A percentile compares a stretch with the other conserved stretches of the same genome.
Conservation (phyloP, 2,113 vertebrate species). For the Morone saxatilis region DNA sequence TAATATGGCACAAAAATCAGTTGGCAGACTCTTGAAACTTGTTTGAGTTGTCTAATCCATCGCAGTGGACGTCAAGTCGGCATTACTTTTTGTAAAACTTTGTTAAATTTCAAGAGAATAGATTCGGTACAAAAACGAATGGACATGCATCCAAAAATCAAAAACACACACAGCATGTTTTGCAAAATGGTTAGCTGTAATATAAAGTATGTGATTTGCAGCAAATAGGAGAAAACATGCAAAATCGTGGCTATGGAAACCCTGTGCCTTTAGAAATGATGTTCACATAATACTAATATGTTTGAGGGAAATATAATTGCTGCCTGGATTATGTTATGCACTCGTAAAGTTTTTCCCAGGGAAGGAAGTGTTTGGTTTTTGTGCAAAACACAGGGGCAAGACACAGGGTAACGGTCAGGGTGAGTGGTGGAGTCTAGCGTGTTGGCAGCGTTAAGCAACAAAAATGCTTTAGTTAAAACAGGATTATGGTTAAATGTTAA, state of each 20-base stretch:
- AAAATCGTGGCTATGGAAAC: conserved; percentile 3
- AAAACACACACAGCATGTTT: conserved; percentile 19
- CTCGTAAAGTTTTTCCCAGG: conserved; percentile 1
- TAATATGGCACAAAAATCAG: not conserved
- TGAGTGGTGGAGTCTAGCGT: not conserved
- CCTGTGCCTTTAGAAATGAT: not conserved
- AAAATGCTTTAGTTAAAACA: not conserved
- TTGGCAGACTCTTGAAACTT: not conserved
- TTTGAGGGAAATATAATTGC: conserved; percentile 20
- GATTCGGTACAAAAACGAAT: not conserved
- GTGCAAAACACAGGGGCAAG: not conserved
- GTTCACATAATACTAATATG: not conserved
- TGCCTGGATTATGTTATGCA: conserved; percentile 15
- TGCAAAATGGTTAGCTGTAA: conserved; percentile 1
- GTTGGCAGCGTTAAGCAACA: not conserved
- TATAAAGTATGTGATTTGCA: conserved; percentile 7
- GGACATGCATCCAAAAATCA: not conserved
- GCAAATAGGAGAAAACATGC: not conserved
- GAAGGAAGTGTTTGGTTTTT: not conserved
- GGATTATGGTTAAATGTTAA: not conserved
- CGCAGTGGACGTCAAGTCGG: not conserved
- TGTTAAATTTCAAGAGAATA: not conserved
- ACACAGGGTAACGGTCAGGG: too few species aligned
- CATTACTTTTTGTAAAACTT: not conserved
- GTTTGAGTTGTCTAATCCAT: not conserved